phyloP scores from a whole-genome alignment of 2,113 vertebrate genomes.

The Cettia cetti region DNA sequence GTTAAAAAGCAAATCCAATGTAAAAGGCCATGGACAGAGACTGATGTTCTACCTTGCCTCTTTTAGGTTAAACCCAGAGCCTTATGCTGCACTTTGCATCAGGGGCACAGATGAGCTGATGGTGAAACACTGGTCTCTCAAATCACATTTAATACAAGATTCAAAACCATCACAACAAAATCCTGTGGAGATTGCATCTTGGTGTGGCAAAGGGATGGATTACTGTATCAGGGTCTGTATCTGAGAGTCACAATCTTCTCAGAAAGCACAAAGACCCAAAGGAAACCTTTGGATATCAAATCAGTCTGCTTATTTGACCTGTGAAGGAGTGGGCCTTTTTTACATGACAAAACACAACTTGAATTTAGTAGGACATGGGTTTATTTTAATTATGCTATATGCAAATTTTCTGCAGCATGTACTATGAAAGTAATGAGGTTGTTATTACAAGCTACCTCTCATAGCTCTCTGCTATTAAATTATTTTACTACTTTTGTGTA shows the following conservation, averaged over 20 bases:
- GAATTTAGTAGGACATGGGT: not conserved
- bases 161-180: not conserved
- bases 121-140: not conserved
- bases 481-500: not conserved
- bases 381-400: constrained; percentile 17
- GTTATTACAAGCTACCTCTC: not conserved
- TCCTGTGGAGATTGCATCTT: not conserved
- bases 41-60: not conserved
- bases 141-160: not conserved
- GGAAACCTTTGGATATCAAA: not conserved
- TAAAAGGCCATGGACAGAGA: not conserved
- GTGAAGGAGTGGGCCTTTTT: not conserved
- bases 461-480: not conserved
- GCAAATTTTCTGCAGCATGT: not conserved
- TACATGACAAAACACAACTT: not conserved
- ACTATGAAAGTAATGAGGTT: not conserved
- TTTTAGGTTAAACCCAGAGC: not conserved
- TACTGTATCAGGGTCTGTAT: not conserved
- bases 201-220: not conserved
- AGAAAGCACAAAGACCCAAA: not conserved
- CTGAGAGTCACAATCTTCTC: not conserved
- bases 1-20: not conserved
- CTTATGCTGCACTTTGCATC: not conserved
- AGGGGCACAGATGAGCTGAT: not conserved
- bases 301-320: not conserved